Conservation (phyloP, 2,797 vertebrate species). For the Lepus oiostolus region DNA sequence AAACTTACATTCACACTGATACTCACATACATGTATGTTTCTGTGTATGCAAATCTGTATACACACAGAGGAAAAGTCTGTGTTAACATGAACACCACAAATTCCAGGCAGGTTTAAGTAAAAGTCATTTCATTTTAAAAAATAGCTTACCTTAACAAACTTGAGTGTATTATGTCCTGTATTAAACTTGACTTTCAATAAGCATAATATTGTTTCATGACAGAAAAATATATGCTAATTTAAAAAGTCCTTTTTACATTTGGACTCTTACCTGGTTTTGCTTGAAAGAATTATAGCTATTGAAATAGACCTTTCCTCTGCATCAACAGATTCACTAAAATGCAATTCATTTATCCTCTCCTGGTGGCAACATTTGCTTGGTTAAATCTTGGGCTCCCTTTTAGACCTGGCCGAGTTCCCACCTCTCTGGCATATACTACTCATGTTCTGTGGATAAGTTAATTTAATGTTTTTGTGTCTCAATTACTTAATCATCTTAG, state of each 20-base stretch:
- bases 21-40: background rate
- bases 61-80: background rate
- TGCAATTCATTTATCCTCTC: background rate
- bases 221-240: background rate
- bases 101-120: conserved; percentile 13
- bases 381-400: background rate
- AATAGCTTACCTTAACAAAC: background rate
- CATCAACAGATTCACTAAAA: background rate
- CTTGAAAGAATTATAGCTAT: background rate
- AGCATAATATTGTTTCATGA: background rate
- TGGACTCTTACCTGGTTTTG: background rate
- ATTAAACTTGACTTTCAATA: conserved; percentile 30
- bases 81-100: background rate
- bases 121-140: background rate
- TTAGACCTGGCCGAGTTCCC: background rate
- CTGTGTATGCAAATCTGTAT: background rate
- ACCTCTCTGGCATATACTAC: background rate
- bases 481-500: conserved; percentile 34
- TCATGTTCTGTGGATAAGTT: background rate
- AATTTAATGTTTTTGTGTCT: background rate
- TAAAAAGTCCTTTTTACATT: background rate
- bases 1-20: background rate
- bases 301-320: background rate
- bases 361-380: background rate
- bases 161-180: background rate